Percentiles rank a stretch among this genome's conserved stretches.
phyloP scores from a whole-genome alignment of 2,797 vertebrate genomes.

The Premnoplex brunnescens region DNA sequence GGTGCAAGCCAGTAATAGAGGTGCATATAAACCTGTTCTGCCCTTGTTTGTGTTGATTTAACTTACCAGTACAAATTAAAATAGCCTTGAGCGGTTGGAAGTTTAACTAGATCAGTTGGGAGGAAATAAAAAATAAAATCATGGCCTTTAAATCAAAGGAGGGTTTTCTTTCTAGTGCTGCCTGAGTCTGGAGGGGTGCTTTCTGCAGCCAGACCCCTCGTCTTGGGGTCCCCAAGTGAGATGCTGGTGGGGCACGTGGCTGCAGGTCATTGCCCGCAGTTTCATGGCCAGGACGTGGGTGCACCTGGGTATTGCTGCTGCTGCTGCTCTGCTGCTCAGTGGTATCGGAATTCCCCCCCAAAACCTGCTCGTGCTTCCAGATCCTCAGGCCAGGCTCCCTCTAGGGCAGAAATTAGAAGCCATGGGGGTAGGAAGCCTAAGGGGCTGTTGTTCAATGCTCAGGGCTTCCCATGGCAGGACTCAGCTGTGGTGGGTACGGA shows the following conservation, averaged over 20 bases:
- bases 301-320: fast-evolving
- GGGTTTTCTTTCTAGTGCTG: background rate
- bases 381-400: fast-evolving
- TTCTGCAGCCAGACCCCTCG: background rate
- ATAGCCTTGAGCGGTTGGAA: slow-evolving; percentile 64
- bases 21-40: slow-evolving; percentile 58
- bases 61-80: slow-evolving; percentile 66
- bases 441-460: background rate
- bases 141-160: slow-evolving; percentile 18
- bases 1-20: slow-evolving; percentile 27
- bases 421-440: background rate
- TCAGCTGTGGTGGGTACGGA: background rate
- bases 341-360: fast-evolving
- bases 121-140: background rate
- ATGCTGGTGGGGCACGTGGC: fast-evolving
- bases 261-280: background rate
- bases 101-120: slow-evolving; percentile 56
- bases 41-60: slow-evolving; percentile 70
- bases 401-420: background rate
- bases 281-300: fast-evolving
- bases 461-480: background rate
- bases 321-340: background rate
- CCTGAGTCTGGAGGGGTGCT: background rate
- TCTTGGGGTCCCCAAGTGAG: background rate
- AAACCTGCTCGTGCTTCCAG: background rate